Evolutionary conservation across 2,113 vertebrate species (phyloP).

Genomic region (Ploceus nigricollis): DNA sequence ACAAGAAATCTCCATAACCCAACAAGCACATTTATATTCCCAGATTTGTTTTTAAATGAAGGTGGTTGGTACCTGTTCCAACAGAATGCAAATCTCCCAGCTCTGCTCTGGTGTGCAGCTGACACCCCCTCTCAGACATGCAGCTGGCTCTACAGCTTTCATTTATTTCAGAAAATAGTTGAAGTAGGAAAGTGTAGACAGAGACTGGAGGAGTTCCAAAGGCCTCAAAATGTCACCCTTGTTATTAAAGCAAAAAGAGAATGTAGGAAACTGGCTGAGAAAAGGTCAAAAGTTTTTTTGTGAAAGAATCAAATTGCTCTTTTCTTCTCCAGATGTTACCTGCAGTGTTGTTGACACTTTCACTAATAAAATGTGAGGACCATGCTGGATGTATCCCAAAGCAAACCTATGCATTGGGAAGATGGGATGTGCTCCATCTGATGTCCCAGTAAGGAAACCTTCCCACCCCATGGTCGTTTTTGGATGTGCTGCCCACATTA

Average conservation of each 20-base stretch:
- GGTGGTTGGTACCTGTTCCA: background rate
- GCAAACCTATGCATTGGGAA: background rate
- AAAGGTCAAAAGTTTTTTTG: background rate
- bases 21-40: background rate
- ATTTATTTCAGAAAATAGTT: background rate
- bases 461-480: background rate
- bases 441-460: background rate
- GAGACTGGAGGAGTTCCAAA: conserved; percentile 50
- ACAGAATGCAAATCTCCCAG: background rate
- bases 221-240: conserved; percentile 41
- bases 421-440: background rate
- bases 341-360: background rate
- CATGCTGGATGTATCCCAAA: background rate
- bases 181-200: conserved; percentile 20
- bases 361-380: background rate
- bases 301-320: background rate
- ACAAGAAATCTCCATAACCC: background rate
- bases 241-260: conserved; percentile 27
- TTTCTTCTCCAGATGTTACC: background rate
- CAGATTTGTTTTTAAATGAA: background rate
- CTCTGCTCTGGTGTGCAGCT: background rate
- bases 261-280: background rate
- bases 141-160: background rate
- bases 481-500: background rate
- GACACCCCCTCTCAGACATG: background rate